Conservation (phyloP, 2,113 vertebrate genomes). For the Tor tambroides region DNA sequence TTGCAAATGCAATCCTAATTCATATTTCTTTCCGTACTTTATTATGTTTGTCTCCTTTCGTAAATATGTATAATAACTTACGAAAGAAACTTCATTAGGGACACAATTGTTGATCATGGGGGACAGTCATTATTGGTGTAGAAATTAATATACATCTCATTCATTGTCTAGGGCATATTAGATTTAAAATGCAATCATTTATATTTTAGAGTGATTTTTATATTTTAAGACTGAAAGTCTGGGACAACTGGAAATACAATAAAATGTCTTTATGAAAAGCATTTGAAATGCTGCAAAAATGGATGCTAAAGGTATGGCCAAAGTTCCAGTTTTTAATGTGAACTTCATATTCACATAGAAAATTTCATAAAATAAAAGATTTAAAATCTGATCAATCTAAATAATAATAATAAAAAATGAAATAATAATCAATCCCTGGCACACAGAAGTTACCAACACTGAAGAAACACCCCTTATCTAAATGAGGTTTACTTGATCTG, state of each 20-base stretch:
- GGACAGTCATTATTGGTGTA: too few relatives aligned
- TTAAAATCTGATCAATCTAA: not conserved
- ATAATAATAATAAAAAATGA: too few relatives aligned
- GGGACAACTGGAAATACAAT: not conserved
- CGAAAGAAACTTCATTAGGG: not conserved
- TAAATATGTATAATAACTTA: not conserved
- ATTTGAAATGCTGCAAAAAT: not conserved
- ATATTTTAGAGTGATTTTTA: not conserved
- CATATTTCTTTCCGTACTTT: not conserved
- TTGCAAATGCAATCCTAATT: not conserved
- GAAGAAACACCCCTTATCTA: not conserved
- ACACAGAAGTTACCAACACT: not conserved
- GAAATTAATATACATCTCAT: too few relatives aligned
- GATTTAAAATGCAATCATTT: not conserved
- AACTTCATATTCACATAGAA: not conserved
- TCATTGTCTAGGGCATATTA: not conserved
- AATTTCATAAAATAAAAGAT: not conserved
- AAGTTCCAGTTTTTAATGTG: not conserved
- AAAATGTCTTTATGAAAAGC: not conserved
- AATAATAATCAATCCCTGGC: not conserved
- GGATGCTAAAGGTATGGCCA: too few relatives aligned
- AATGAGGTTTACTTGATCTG: not conserved
- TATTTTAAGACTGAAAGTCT: not conserved
- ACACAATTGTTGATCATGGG: too few relatives aligned
- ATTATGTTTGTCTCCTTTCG: not conserved